phyloP scores from a whole-genome alignment of 1,140 invertebrate species.

The Mercenaria mercenaria region DNA sequence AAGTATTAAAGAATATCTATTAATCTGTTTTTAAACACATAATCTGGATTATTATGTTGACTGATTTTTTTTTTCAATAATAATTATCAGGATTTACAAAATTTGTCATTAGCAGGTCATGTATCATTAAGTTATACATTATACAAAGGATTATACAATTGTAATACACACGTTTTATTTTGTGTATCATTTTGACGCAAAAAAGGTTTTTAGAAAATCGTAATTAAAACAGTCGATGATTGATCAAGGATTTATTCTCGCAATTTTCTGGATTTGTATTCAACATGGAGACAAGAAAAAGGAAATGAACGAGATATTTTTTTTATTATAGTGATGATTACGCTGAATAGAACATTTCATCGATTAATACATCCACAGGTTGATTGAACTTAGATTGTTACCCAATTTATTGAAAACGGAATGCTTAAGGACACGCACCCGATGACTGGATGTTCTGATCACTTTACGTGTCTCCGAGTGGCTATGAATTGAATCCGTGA shows the following conservation, averaged over 20 bases:
- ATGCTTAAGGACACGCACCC: neutral
- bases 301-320: neutral
- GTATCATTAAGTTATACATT: neutral
- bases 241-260: neutral
- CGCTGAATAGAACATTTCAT: neutral
- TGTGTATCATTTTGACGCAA: too few species aligned
- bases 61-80: neutral
- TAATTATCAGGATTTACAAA: neutral
- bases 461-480: neutral
- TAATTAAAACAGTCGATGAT: neutral
- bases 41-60: neutral
- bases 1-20: neutral
- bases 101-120: neutral
- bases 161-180: too few species aligned
- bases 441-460: neutral
- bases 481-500: neutral
- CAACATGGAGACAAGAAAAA: neutral
- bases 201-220: too few species aligned
- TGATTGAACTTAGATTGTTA: conserved; percentile 17
- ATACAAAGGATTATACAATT: neutral
- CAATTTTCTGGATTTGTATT: neutral
- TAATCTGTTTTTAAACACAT: neutral
- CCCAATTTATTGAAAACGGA: neutral
- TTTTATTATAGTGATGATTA: neutral
- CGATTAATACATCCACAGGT: neutral